Percentiles rank a stretch among this genome's conserved stretches.
phyloP scores from a whole-genome alignment of 2,797 vertebrate species.

The Hydrolagus colliei region DNA sequence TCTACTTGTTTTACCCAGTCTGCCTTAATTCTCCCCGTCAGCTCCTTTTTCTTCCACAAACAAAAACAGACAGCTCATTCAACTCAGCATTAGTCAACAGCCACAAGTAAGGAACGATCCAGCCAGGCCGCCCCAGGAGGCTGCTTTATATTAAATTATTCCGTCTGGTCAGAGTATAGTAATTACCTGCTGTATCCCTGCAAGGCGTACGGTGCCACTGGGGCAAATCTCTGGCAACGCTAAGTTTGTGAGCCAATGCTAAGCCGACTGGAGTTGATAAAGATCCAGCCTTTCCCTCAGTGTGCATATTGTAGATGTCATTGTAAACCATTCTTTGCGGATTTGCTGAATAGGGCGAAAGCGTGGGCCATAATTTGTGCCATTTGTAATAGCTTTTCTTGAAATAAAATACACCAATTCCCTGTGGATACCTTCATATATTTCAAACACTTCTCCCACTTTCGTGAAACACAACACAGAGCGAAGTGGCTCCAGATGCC shows the following conservation, averaged over 20 bases:
- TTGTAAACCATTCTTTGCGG: background rate
- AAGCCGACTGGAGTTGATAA: slow-evolving; percentile 13
- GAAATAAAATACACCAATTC: background rate
- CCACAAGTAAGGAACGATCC: background rate
- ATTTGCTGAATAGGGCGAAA: background rate
- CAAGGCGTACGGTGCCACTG: background rate
- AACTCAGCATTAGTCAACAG: background rate
- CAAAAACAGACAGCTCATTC: slow-evolving; percentile 4
- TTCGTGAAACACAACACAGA: background rate
- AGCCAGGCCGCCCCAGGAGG: background rate
- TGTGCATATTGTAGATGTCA: slow-evolving; percentile 14
- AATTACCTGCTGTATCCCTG: slow-evolving; percentile 9
- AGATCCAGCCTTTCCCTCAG: slow-evolving; percentile 2
- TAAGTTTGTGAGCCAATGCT: slow-evolving; percentile 8
- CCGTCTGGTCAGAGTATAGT: slow-evolving; percentile 11
- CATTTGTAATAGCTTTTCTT: background rate
- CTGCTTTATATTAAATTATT: slow-evolving; percentile 27
- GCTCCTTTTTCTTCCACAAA: background rate
- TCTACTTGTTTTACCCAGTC: background rate
- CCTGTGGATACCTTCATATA: background rate
- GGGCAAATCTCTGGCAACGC: background rate
- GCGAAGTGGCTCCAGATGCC: too few species aligned
- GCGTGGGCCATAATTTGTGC: background rate
- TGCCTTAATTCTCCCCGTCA: slow-evolving; percentile 5
- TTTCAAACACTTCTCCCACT: background rate